Conservation (phyloP, 2,888 invertebrate species). For the Scaptomyza flava region DNA sequence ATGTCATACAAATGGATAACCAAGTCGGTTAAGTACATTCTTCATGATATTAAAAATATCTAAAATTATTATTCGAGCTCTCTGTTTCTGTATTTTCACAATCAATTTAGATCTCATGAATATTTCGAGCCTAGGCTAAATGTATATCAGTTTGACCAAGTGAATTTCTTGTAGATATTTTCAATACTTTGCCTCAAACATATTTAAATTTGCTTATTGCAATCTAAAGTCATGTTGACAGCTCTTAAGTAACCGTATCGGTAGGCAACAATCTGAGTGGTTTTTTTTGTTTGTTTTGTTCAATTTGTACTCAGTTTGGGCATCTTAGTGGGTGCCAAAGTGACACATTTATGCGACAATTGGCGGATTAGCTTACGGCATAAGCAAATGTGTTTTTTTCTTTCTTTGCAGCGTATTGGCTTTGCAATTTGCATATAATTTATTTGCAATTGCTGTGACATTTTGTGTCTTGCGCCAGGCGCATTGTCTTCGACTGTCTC, state of each 20-base stretch:
- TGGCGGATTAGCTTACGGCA: slow-evolving; percentile 34
- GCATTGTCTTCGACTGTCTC: background rate
- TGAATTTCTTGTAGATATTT: background rate
- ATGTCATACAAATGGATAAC: no score
- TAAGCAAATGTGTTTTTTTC: slow-evolving; percentile 11
- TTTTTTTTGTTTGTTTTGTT: background rate
- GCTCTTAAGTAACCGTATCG: slow-evolving; percentile 39
- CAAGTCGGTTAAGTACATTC: no score
- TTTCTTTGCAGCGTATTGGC: slow-evolving; percentile 60
- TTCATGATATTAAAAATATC: no score
- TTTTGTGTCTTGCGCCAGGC: slow-evolving; percentile 60
- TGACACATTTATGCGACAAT: slow-evolving; percentile 43
- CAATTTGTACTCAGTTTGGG: slow-evolving; percentile 28
- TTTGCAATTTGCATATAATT: slow-evolving; percentile 76
- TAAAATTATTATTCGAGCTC: no score
- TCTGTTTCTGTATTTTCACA: no score
- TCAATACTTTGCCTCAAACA: background rate
- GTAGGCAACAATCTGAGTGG: slow-evolving; percentile 13
- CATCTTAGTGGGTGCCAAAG: slow-evolving; percentile 51
- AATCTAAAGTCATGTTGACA: slow-evolving; percentile 32
- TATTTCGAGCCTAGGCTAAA: no score
- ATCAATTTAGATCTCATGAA: no score
- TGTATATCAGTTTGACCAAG: no score
- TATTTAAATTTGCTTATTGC: background rate
- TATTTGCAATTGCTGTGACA: slow-evolving; percentile 78